Percentiles rank a stretch among this genome's conserved stretches.
phyloP scores from a whole-genome alignment of 2,113 vertebrate genomes.

The Heterotilapia buettikoferi region DNA sequence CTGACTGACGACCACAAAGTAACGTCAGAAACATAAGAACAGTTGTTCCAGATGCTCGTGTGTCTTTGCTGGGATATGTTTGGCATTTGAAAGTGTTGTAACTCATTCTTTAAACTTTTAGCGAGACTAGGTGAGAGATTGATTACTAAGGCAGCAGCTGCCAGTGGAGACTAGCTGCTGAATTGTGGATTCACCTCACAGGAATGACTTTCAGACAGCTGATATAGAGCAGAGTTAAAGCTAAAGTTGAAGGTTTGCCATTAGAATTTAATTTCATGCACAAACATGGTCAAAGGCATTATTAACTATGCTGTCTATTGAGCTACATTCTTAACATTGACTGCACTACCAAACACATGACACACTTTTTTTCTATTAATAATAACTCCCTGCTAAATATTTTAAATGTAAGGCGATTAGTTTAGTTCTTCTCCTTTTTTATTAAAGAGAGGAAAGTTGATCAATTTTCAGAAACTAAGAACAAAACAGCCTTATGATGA shows the following conservation, averaged over 20 bases:
- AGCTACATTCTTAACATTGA: not conserved
- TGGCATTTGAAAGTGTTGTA: constrained; percentile 30
- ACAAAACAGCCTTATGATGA: not conserved
- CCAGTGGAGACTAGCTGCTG: constrained; percentile 1
- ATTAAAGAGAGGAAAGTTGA: not conserved
- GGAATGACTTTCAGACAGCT: constrained; percentile 13
- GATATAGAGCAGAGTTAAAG: constrained; percentile 6
- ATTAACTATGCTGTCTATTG: not conserved
- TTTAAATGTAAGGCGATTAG: not conserved
- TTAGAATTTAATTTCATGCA: not conserved
- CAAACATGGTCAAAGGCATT: not conserved
- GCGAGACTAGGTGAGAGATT: constrained; percentile 17
- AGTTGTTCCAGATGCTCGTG: not conserved
- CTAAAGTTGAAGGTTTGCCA: not conserved
- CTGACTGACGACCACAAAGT: constrained; percentile 26
- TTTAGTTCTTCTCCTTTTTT: not conserved
- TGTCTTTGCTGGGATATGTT: constrained; percentile 15
- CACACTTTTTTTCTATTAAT: not conserved
- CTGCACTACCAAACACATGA: not conserved
- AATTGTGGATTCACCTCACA: constrained; percentile 3
- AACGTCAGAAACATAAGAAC: not conserved
- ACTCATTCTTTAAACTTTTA: constrained; percentile 6
- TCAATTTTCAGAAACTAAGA: not conserved
- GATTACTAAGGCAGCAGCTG: not conserved
- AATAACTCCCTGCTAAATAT: not conserved